Evolutionary conservation across 2,113 vertebrate genomes (phyloP).

Genomic region (Neomonachus schauinslandi): DNA sequence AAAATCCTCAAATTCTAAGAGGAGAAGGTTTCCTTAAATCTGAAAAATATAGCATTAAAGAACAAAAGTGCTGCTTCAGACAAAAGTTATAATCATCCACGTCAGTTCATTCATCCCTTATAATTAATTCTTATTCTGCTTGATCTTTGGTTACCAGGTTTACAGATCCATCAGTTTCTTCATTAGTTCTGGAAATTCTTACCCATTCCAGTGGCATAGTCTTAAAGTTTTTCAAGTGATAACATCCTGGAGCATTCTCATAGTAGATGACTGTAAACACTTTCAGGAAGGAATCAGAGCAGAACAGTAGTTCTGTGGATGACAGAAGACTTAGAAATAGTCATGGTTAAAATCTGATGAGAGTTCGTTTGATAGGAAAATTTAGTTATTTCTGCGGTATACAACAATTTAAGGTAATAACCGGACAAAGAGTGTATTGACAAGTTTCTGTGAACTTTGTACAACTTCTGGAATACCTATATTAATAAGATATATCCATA

Average conservation of each 20-base stretch:
- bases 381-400: neutral
- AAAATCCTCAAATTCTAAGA: no score
- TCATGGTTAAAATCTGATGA: neutral
- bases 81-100: neutral
- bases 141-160: neutral
- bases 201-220: neutral
- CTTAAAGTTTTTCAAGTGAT: neutral
- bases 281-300: neutral
- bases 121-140: neutral
- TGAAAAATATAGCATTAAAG: neutral
- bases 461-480: neutral
- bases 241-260: neutral
- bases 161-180: neutral
- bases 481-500: neutral
- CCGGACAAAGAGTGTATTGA: neutral
- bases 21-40: slow-evolving; percentile 8
- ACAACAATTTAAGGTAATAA: neutral
- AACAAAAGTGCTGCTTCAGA: neutral
- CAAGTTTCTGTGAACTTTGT: neutral
- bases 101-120: neutral
- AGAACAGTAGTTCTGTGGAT: neutral
- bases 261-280: neutral
- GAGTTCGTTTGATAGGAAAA: neutral
- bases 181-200: neutral
- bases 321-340: neutral